Evolutionary conservation across 2,113 vertebrate genomes (phyloP).

Genomic region (Vidua macroura): DNA sequence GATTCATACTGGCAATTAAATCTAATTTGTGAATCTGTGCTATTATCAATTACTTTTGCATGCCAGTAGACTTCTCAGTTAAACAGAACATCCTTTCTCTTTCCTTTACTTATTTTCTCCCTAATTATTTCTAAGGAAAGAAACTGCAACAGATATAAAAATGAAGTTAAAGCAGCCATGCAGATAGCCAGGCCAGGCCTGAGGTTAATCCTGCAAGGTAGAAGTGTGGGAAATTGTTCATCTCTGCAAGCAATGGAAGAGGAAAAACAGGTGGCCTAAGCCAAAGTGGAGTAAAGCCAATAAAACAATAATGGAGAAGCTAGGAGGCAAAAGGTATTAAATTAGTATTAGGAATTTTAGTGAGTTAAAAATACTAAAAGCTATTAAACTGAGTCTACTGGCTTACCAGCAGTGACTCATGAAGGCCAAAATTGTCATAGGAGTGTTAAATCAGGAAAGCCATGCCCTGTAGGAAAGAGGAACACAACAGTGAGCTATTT

Average conservation of each 20-base stretch:
- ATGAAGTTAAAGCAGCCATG: background rate
- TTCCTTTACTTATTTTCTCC: background rate
- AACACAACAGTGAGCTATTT: background rate
- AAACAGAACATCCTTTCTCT: background rate
- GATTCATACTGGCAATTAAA: background rate
- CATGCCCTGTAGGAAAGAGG: background rate
- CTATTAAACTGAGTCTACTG: background rate
- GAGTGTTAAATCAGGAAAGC: background rate
- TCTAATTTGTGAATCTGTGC: background rate
- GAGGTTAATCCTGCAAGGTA: background rate
- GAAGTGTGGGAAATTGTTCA: background rate
- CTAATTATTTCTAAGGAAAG: background rate
- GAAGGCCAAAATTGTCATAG: background rate
- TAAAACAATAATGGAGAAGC: background rate
- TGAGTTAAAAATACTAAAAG: background rate
- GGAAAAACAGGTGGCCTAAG: background rate
- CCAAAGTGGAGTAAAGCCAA: background rate
- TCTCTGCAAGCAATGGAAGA: background rate
- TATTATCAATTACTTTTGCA: background rate
- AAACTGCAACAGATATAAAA: background rate
- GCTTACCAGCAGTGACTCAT: accelerated
- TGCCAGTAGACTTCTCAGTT: background rate
- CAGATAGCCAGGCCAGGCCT: background rate
- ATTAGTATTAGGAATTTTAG: background rate
- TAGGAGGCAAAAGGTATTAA: background rate